Conservation (phyloP, 2,113 vertebrate genomes). For the Heterotilapia buettikoferi region DNA sequence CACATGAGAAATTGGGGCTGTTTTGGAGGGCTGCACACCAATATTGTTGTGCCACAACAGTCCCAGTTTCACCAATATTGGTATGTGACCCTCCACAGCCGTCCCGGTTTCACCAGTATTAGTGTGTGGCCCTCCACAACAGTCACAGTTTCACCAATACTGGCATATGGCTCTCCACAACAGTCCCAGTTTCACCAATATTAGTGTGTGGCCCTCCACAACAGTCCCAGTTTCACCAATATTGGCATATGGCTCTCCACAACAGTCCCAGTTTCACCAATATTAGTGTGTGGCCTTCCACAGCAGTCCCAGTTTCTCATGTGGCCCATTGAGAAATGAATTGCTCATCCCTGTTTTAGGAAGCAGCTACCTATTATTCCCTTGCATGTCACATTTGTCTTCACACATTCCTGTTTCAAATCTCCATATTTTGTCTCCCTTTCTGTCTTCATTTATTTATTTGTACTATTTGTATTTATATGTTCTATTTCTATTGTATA, state of each 20-base stretch:
- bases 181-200: not conserved
- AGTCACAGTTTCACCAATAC: no score
- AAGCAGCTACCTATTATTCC: not conserved
- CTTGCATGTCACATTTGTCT: not conserved
- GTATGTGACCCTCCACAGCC: accelerated
- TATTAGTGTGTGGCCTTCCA: not conserved
- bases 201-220: accelerated
- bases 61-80: accelerated
- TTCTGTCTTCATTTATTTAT: not conserved
- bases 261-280: not conserved
- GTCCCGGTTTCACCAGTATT: not conserved
- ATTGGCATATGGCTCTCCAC: accelerated
- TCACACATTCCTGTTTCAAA: not conserved
- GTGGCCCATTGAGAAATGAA: not conserved
- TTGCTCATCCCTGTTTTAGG: not conserved
- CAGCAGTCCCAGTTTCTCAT: not conserved
- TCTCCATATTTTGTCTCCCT: not conserved
- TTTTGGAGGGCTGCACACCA: not conserved
- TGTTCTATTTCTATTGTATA: not conserved
- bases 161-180: accelerated
- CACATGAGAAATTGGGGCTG: not conserved
- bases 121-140: accelerated
- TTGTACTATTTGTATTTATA: not conserved
- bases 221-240: accelerated
- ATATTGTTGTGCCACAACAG: not conserved